Evolutionary conservation across 2,797 vertebrate species (phyloP).

Genomic region (Gouania willdenowi): DNA sequence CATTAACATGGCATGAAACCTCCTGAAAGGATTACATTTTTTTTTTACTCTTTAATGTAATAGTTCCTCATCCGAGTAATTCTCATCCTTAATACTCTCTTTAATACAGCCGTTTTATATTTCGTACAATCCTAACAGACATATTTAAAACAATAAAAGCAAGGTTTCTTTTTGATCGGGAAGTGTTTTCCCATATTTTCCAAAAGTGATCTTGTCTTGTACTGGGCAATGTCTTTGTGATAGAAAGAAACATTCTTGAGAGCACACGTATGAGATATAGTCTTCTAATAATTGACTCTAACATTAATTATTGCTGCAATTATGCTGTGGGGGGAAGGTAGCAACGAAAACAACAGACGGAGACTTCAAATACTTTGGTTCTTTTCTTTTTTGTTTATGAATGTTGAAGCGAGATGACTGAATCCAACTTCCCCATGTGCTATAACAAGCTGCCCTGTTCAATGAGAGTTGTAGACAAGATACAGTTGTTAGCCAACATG

Average conservation of each 20-base stretch:
- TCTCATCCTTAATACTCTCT: conserved; percentile 47
- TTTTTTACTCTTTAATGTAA: conserved; percentile 39
- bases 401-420: conserved; percentile 16
- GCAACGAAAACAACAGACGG: neutral
- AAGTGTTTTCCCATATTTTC: neutral
- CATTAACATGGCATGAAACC: conserved; percentile 44
- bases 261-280: conserved; percentile 19
- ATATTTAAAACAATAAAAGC: conserved; percentile 3
- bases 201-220: conserved; percentile 11
- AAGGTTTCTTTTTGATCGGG: conserved; percentile 10
- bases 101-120: conserved; percentile 11
- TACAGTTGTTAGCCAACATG: conserved; percentile 66
- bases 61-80: conserved; percentile 21
- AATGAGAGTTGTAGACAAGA: conserved; percentile 50
- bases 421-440: conserved; percentile 14
- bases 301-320: conserved; percentile 18
- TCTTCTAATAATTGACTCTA: conserved; percentile 14
- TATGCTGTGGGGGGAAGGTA: conserved; percentile 9
- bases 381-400: conserved; percentile 26
- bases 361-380: conserved; percentile 16
- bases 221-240: neutral
- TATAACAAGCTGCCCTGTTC: conserved; percentile 32
- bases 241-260: conserved; percentile 7
- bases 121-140: conserved; percentile 3
- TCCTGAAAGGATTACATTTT: conserved; percentile 51